phyloP scores from a whole-genome alignment of 30 jellyfish, hydroid and myxozoan genomes.

The Chrysaora quinquecirrha region DNA sequence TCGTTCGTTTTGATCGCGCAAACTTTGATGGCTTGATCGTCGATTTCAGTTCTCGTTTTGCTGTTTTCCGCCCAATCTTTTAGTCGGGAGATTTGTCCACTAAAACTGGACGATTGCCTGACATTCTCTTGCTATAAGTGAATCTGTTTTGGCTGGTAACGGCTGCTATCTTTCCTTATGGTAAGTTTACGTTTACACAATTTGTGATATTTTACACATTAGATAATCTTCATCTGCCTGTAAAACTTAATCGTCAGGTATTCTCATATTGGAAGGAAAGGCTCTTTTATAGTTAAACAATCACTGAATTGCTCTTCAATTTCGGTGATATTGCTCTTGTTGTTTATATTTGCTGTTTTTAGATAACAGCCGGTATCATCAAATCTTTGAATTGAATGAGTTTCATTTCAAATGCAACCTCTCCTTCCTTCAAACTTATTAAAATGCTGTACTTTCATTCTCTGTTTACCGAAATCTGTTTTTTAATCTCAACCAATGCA shows the following conservation, averaged over 20 bases:
- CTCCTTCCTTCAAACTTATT: too few relatives aligned
- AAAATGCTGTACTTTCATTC: too few relatives aligned
- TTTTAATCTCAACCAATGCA: too few relatives aligned
- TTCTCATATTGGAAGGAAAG: too few relatives aligned
- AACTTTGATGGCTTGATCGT: conserved; percentile 53
- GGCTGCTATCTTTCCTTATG: conserved; percentile 45
- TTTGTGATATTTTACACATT: conserved; percentile 1
- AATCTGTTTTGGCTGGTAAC: not conserved
- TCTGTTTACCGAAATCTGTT: too few relatives aligned
- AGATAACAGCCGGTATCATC: not conserved
- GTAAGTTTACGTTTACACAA: conserved; percentile 14
- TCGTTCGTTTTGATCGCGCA: conserved; percentile 56
- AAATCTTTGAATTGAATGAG: too few relatives aligned
- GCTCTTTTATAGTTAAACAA: too few relatives aligned
- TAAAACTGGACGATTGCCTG: conserved; percentile 69
- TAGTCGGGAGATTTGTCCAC: conserved; percentile 71
- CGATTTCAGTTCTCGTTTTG: conserved; percentile 15
- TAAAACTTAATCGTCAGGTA: not conserved
- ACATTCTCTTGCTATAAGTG: not conserved
- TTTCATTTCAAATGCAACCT: too few relatives aligned
- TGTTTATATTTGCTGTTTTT: not conserved
- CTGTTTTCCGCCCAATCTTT: conserved; percentile 48
- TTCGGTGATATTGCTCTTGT: not conserved
- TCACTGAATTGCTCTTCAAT: too few relatives aligned
- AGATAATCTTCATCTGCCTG: not conserved